Evolutionary conservation across 2,888 invertebrate species (phyloP).

Genomic region (Microplitis manilae): DNA sequence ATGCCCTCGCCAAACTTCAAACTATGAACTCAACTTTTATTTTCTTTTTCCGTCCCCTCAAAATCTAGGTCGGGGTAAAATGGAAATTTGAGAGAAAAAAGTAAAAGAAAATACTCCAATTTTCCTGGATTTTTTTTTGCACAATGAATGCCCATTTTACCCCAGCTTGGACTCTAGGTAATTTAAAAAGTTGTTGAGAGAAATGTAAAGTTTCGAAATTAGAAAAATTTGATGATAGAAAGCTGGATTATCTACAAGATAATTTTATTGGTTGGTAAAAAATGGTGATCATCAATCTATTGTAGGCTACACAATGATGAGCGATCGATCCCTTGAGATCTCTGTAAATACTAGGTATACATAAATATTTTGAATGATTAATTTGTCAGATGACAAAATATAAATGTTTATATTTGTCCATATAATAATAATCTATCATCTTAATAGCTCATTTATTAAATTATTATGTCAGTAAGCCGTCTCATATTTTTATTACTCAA

Average conservation of each 20-base stretch:
- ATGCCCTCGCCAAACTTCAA: constrained; percentile 44
- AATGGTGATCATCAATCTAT: neutral
- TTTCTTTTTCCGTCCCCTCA: neutral
- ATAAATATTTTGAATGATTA: neutral
- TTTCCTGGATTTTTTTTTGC: neutral
- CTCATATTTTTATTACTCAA: neutral
- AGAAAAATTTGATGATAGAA: neutral
- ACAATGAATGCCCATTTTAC: too few relatives aligned
- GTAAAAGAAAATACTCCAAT: neutral
- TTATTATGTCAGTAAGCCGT: neutral
- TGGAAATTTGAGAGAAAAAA: neutral
- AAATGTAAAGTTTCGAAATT: too few relatives aligned
- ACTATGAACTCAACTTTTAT: neutral
- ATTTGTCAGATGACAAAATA: neutral
- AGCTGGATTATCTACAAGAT: neutral
- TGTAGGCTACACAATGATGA: neutral
- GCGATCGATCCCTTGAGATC: neutral
- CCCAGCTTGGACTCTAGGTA: too few relatives aligned
- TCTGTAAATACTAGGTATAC: constrained; percentile 1
- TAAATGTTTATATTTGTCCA: neutral
- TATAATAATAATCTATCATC: neutral
- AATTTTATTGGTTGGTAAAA: neutral
- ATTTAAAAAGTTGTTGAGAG: too few relatives aligned
- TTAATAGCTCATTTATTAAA: neutral
- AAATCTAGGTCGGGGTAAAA: neutral